These are phyloP conservation scores for Papilio protenor DNA, from an alignment of 2,888 invertebrate species.

Conservation along the genomic window DNA sequence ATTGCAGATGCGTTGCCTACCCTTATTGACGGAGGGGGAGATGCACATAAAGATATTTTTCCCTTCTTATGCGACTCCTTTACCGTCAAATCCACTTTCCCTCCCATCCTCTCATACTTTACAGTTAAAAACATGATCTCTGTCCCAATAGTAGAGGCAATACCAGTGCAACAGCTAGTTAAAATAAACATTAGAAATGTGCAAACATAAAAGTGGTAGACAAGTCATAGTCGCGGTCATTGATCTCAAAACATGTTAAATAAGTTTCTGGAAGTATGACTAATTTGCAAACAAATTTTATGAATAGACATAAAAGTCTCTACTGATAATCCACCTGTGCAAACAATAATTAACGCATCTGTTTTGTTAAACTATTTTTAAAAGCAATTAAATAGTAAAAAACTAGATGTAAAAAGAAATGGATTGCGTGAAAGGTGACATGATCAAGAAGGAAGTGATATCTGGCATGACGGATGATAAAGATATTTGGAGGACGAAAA, in stretches of 20 bases:
- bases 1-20: no score
- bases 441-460: no score
- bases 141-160: not conserved
- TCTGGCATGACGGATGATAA: no score
- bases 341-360: conserved; percentile 40
- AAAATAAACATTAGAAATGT: not conserved
- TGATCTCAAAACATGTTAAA: conserved; percentile 54
- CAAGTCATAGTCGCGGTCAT: conserved; percentile 52
- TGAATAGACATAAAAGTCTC: conserved; percentile 51
- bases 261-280: conserved; percentile 64
- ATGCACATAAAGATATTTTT: no score
- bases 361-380: not conserved
- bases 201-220: conserved; percentile 38
- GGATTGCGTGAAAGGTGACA: no score
- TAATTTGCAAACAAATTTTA: conserved; percentile 59
- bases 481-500: no score
- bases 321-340: conserved; percentile 59
- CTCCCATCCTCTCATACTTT: no score
- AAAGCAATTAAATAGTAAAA: not conserved
- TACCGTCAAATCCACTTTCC: no score
- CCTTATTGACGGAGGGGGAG: no score
- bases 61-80: no score
- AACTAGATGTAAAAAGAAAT: no score
- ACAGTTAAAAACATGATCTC: not conserved
- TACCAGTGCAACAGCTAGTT: not conserved